These are phyloP conservation scores for Cladorhizidae sp. DNA, from an alignment of 37 sponge, comb jelly and placozoan species.

Conservation along the genomic window DNA sequence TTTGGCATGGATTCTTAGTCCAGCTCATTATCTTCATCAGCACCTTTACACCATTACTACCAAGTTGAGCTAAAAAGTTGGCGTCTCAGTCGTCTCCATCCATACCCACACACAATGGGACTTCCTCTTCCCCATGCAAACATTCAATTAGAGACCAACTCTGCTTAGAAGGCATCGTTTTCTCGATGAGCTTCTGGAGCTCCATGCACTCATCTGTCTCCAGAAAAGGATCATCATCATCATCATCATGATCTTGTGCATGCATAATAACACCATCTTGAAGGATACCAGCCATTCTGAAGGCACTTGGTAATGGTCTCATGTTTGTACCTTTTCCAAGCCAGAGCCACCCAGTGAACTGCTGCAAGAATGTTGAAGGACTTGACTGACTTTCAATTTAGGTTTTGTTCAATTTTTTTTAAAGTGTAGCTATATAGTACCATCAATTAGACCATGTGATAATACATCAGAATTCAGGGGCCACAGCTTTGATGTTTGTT, in stretches of 20 bases:
- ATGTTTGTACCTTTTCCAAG: conserved; percentile 42
- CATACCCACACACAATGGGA: background rate
- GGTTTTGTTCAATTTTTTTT: background rate
- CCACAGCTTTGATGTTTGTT: background rate
- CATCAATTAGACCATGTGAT: background rate
- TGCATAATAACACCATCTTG: background rate
- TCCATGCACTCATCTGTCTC: background rate
- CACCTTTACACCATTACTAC: background rate
- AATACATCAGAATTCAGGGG: background rate
- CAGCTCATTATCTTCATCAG: background rate
- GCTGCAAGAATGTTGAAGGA: conserved; percentile 28
- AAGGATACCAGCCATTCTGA: conserved; percentile 44
- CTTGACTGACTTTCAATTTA: conserved; percentile 2
- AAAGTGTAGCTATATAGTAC: background rate
- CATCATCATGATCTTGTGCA: conserved; percentile 10
- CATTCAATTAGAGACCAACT: background rate
- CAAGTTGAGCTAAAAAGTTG: background rate
- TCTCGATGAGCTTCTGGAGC: background rate
- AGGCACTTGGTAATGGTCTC: conserved; percentile 72
- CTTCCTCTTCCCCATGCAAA: background rate
- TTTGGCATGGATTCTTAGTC: background rate
- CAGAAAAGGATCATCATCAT: conserved; percentile 29
- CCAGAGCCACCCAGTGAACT: conserved; percentile 29
- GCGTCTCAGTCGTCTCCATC: background rate
- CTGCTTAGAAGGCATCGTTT: conserved; percentile 1